Conservation (phyloP, 2,797 vertebrate genomes). For the Chaetodon trifasciatus region DNA sequence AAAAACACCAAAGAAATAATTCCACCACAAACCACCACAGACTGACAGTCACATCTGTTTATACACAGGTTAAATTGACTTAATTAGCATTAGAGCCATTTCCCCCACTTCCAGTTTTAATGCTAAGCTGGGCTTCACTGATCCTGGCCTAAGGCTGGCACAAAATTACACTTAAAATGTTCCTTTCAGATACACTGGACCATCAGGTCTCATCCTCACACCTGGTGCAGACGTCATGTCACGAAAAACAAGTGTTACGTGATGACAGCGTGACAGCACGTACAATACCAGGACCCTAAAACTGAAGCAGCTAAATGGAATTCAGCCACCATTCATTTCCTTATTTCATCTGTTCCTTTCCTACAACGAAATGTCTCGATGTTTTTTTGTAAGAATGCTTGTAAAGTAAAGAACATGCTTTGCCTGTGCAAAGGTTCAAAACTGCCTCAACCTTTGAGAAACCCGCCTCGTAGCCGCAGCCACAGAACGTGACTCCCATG, state of each 20-base stretch:
- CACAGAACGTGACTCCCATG: constrained; percentile 67
- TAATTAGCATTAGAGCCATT: too few relatives aligned
- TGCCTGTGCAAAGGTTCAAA: constrained; percentile 44
- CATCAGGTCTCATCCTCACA: too few relatives aligned
- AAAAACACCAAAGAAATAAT: neutral
- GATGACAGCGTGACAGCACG: neutral
- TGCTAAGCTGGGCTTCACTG: neutral
- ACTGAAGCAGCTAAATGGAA: neutral
- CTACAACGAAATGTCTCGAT: neutral
- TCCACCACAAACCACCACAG: neutral
- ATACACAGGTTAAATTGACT: neutral
- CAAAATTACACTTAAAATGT: too few relatives aligned
- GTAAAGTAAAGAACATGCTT: constrained; percentile 5
- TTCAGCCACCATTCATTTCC: neutral
- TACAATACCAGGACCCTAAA: neutral
- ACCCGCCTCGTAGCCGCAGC: constrained; percentile 53
- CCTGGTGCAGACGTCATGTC: too few relatives aligned
- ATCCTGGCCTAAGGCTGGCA: neutral
- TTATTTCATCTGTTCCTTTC: constrained; percentile 17
- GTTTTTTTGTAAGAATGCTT: neutral
- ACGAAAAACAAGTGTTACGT: neutral
- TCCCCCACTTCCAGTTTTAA: neutral
- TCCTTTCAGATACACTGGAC: neutral
- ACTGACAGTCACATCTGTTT: neutral
- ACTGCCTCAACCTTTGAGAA: constrained; percentile 35